Evolutionary conservation across 2,888 invertebrate species (phyloP).

Genomic region (Aromia moschata): DNA sequence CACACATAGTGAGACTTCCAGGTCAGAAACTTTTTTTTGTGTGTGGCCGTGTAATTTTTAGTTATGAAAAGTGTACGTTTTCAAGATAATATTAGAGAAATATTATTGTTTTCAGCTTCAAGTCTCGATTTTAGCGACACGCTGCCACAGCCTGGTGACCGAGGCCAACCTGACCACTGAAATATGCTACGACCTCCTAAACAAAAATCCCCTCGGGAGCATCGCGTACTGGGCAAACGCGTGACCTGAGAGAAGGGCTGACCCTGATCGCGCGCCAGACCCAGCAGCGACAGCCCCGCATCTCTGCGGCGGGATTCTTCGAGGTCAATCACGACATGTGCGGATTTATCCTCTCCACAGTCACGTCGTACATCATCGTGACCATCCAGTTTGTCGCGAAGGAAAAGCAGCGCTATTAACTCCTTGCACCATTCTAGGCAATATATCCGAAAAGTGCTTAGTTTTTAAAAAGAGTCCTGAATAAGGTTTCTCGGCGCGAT

Average conservation of each 20-base stretch:
- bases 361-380: conserved; percentile 51
- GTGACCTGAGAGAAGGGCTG: conserved; percentile 34
- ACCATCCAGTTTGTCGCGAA: conserved; percentile 43
- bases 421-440: too few relatives aligned
- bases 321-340: conserved; percentile 44
- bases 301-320: conserved; percentile 50
- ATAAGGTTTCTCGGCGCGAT: too few relatives aligned
- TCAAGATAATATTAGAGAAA: too few relatives aligned
- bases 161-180: not conserved
- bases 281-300: conserved; percentile 37
- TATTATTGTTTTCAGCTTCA: not conserved
- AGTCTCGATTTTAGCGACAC: not conserved
- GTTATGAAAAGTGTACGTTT: too few relatives aligned
- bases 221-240: not conserved
- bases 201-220: not conserved
- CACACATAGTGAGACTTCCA: too few relatives aligned
- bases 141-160: not conserved
- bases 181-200: not conserved
- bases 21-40: too few relatives aligned
- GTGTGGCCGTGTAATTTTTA: too few relatives aligned
- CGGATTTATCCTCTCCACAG: conserved; percentile 46
- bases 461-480: too few relatives aligned
- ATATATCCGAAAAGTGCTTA: too few relatives aligned
- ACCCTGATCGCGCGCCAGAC: conserved; percentile 39
- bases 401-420: not conserved